Percentiles rank a stretch among this genome's conserved stretches.
Evolutionary conservation across 2,797 vertebrate species (phyloP).

Genomic region (Acanthis flammea): DNA sequence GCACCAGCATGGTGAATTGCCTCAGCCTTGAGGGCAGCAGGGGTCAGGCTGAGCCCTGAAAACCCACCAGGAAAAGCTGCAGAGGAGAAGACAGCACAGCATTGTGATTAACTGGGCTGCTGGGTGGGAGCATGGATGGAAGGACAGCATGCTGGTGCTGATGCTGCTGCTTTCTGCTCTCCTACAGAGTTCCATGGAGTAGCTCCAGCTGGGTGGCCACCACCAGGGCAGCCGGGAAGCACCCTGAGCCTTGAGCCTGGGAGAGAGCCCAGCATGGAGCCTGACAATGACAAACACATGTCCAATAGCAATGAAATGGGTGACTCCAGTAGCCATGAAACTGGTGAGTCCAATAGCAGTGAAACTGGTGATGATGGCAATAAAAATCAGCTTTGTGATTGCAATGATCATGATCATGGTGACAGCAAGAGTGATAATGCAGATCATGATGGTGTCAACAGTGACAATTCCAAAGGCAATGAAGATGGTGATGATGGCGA

Average conservation of each 20-base stretch:
- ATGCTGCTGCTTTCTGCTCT: not conserved
- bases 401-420: fast-evolving
- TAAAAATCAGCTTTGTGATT: not conserved
- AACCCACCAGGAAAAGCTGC: not conserved
- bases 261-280: fast-evolving
- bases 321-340: fast-evolving
- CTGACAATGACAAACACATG: fast-evolving
- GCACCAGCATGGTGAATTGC: fast-evolving
- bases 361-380: fast-evolving
- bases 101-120: fast-evolving
- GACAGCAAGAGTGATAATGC: fast-evolving
- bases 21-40: not conserved
- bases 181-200: not conserved
- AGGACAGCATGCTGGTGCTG: not conserved
- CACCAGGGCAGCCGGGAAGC: not conserved
- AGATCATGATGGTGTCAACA: not conserved
- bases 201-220: not conserved
- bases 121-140: not conserved
- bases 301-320: fast-evolving
- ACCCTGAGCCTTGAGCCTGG: not conserved
- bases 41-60: not conserved
- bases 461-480: not conserved
- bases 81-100: not conserved
- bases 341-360: fast-evolving
- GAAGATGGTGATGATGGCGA: not conserved